phyloP scores from a whole-genome alignment of 2,797 vertebrate genomes.

The Sphenopsis melanotis region DNA sequence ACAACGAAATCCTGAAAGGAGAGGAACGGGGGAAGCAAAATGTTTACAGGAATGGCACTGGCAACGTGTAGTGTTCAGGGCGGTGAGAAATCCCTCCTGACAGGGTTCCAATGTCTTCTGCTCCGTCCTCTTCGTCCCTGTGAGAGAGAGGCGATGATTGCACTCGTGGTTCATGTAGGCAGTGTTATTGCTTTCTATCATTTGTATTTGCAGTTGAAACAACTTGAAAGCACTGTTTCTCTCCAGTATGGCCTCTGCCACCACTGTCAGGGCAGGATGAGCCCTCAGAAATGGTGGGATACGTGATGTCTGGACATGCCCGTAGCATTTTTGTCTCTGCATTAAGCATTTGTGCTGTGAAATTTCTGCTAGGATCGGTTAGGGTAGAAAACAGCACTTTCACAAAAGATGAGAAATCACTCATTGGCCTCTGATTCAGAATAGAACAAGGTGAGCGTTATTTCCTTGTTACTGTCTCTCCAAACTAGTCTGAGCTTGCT shows the following conservation, averaged over 20 bases:
- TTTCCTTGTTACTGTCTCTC: background rate
- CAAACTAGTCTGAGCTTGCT: background rate
- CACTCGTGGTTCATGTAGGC: background rate
- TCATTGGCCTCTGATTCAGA: background rate
- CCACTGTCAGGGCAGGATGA: background rate
- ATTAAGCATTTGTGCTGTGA: background rate
- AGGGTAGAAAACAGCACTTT: background rate
- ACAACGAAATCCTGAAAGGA: background rate
- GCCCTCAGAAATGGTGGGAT: background rate
- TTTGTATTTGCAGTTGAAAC: background rate
- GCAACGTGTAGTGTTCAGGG: background rate
- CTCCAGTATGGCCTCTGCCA: background rate
- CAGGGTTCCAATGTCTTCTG: background rate
- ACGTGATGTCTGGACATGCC: accelerated
- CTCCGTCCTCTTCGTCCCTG: accelerated
- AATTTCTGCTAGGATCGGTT: background rate
- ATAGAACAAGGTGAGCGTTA: background rate
- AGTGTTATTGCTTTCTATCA: background rate
- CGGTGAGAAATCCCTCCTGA: background rate
- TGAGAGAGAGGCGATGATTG: background rate
- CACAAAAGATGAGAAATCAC: background rate
- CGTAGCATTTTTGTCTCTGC: background rate
- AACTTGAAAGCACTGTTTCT: background rate
- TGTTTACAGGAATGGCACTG: background rate
- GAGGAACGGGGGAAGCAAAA: background rate